Evolutionary conservation across 1,140 invertebrate genomes (phyloP).

Genomic region (Phortica variegata): DNA sequence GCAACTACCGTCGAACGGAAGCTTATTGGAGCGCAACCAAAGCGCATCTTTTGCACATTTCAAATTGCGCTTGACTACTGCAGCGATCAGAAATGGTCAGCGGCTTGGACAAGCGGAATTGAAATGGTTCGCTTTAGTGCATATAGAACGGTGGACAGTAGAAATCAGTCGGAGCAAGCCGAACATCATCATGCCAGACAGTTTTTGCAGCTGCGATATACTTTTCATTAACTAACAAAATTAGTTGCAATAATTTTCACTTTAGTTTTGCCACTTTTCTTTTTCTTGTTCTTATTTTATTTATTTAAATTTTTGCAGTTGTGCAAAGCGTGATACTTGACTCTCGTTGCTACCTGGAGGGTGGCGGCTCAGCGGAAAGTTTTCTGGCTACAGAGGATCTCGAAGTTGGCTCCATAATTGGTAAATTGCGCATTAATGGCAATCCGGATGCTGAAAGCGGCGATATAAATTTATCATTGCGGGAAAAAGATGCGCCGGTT

Average conservation of each 20-base stretch:
- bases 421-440: slow-evolving; percentile 74
- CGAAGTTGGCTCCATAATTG: slow-evolving; percentile 75
- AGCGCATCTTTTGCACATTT: no score
- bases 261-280: no score
- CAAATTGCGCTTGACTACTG: no score
- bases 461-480: slow-evolving; percentile 76
- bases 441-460: slow-evolving; percentile 69
- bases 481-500: slow-evolving; percentile 78
- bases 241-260: slow-evolving; percentile 8
- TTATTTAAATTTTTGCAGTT: slow-evolving; percentile 32
- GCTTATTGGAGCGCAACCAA: slow-evolving; percentile 49
- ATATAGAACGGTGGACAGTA: no score
- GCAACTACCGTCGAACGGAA: slow-evolving; percentile 29
- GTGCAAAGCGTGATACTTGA: slow-evolving; percentile 65
- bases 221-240: no score
- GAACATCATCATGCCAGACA: no score
- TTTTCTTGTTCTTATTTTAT: slow-evolving; percentile 12
- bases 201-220: no score
- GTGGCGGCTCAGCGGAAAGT: slow-evolving; percentile 84
- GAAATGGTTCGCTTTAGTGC: slow-evolving; percentile 20
- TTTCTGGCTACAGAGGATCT: slow-evolving; percentile 86
- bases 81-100: slow-evolving; percentile 34
- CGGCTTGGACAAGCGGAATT: slow-evolving; percentile 28
- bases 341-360: slow-evolving; percentile 84
- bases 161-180: no score